These are phyloP conservation scores for Crenuchus spilurus DNA, from an alignment of 2,797 vertebrate genomes.

Conservation along the genomic window DNA sequence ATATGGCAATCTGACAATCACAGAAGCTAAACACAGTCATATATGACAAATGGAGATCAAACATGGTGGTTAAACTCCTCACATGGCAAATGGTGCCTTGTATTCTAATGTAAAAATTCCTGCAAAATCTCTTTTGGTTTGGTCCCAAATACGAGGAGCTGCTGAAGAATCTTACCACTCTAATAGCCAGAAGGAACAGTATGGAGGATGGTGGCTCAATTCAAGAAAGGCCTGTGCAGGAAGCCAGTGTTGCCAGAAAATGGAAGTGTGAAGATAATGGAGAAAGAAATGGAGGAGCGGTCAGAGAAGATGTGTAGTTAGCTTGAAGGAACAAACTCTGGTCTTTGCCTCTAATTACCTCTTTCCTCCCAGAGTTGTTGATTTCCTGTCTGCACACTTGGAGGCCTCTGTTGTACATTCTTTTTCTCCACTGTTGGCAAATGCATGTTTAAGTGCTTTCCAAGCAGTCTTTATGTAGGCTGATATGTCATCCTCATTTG, in stretches of 20 bases:
- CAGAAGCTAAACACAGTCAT: too few species aligned
- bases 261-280: slow-evolving; percentile 18
- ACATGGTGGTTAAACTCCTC: not conserved
- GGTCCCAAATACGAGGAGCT: not conserved
- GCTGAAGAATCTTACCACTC: too few species aligned
- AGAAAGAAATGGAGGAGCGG: not conserved
- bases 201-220: not conserved
- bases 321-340: not conserved
- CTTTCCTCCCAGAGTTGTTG: slow-evolving; percentile 20
- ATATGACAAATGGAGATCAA: not conserved
- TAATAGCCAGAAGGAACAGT: not conserved
- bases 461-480: not conserved
- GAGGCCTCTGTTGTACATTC: not conserved
- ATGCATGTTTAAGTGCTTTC: slow-evolving; percentile 12
- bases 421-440: not conserved
- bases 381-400: slow-evolving; percentile 26
- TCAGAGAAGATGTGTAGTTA: not conserved
- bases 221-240: not conserved
- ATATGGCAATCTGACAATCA: not conserved
- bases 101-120: slow-evolving; percentile 4
- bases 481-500: slow-evolving; percentile 37
- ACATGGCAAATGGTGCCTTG: not conserved
- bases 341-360: slow-evolving; percentile 2
- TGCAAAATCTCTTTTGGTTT: slow-evolving; percentile 1
- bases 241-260: slow-evolving; percentile 13